These are phyloP conservation scores for Pardalotus punctatus DNA, from an alignment of 2,113 vertebrate species.

Conservation along the genomic window DNA sequence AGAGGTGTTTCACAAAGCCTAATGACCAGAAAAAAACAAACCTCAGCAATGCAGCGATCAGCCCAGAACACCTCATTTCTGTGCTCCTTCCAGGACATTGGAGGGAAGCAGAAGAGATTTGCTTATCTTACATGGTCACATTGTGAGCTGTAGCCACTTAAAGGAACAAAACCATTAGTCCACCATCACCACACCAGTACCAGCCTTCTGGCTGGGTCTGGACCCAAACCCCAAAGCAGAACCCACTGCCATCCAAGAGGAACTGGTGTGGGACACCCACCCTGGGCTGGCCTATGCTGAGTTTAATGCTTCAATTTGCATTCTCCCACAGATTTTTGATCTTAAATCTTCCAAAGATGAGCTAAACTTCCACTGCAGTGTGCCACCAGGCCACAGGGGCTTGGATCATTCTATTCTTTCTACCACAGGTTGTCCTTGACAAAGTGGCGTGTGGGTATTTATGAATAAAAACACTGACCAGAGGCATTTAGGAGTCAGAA, in stretches of 20 bases:
- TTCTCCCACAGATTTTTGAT: neutral
- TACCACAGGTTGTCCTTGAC: neutral
- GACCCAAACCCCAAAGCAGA: neutral
- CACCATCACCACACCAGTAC: neutral
- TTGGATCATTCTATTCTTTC: neutral
- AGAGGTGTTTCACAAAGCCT: neutral
- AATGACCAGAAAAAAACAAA: neutral
- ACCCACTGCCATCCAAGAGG: neutral
- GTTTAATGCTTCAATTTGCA: neutral
- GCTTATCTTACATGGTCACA: neutral
- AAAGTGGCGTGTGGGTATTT: neutral
- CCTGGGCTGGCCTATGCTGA: neutral
- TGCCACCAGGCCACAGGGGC: neutral
- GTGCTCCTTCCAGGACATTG: neutral
- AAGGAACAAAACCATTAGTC: neutral
- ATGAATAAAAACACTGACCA: neutral
- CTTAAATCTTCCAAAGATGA: neutral
- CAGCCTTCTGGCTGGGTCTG: neutral
- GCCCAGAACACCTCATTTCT: neutral
- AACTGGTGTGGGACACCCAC: neutral
- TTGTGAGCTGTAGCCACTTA: neutral
- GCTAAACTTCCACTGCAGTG: neutral
- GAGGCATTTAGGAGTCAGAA: neutral
- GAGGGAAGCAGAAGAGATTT: neutral
- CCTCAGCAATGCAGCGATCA: fast-evolving